Percentiles rank a stretch among this genome's conserved stretches.
These are phyloP conservation scores for Hormaphis cornu DNA, from an alignment of 1,140 invertebrate species.

Conservation along the genomic window DNA sequence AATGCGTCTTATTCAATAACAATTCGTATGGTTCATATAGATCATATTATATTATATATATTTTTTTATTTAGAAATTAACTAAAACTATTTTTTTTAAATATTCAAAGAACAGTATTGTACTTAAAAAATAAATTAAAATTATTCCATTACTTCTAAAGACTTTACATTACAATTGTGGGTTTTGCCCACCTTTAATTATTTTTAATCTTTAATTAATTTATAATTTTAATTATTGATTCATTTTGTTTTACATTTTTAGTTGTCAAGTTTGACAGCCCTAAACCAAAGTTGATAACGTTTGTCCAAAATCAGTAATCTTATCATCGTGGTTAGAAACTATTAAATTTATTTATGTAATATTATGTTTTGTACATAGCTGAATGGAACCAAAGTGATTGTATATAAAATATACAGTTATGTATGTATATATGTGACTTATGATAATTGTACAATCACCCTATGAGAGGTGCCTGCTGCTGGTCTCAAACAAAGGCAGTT, in stretches of 20 bases:
- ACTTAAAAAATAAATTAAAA: too few relatives aligned
- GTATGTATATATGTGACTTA: too few relatives aligned
- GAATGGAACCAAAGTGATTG: constrained; percentile 27
- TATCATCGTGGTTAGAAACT: constrained; percentile 26
- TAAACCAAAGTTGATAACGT: constrained; percentile 28
- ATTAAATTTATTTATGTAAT: constrained; percentile 31
- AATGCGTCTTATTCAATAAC: too few relatives aligned
- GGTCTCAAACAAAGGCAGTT: constrained; percentile 16
- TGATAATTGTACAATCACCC: constrained; percentile 15
- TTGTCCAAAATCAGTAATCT: not conserved
- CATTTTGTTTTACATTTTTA: not conserved
- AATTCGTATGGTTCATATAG: too few relatives aligned
- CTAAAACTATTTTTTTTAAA: not conserved
- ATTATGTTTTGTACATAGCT: constrained; percentile 9
- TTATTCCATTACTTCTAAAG: too few relatives aligned
- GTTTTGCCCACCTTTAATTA: not conserved
- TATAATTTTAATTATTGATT: not conserved
- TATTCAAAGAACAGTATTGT: not conserved
- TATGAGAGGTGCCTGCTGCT: constrained; percentile 14
- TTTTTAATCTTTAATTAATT: not conserved
- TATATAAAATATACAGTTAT: too few relatives aligned
- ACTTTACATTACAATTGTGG: too few relatives aligned
- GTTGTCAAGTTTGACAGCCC: constrained; percentile 26
- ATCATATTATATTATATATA: too few relatives aligned
- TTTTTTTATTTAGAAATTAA: not conserved